Evolutionary conservation across 2,888 invertebrate genomes (phyloP).

Genomic region (Acleris sparsana): DNA sequence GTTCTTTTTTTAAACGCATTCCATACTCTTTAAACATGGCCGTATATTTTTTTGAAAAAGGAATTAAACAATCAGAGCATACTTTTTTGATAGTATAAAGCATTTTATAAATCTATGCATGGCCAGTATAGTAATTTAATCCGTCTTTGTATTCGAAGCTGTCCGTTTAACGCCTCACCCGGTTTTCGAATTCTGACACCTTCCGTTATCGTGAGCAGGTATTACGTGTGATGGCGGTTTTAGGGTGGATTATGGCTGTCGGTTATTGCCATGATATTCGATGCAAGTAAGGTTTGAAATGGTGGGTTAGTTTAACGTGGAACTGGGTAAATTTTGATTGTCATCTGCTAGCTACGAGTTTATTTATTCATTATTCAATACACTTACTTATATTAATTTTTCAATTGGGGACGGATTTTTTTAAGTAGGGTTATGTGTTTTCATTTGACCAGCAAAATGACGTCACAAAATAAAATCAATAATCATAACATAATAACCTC

Average conservation of each 20-base stretch:
- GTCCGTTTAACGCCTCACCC: slow-evolving; percentile 45
- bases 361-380: no score
- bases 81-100: slow-evolving; percentile 23
- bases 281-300: no score
- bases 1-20: neutral
- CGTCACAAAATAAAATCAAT: no score
- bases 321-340: no score
- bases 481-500: no score
- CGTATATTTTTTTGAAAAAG: slow-evolving; percentile 16
- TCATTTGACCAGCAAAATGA: no score
- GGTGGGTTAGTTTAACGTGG: no score
- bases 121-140: slow-evolving; percentile 52
- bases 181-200: slow-evolving; percentile 43
- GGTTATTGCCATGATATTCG: slow-evolving; percentile 23
- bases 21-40: slow-evolving; percentile 1
- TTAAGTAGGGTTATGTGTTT: no score
- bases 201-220: slow-evolving; percentile 36
- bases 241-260: slow-evolving; percentile 27
- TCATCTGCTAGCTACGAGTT: no score
- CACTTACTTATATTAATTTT: no score
- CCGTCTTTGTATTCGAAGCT: slow-evolving; percentile 49
- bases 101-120: slow-evolving; percentile 27
- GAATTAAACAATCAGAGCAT: slow-evolving; percentile 13
- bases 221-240: slow-evolving; percentile 33
- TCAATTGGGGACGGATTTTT: no score